A percentile compares a stretch with the other conserved stretches of the same genome.
These are phyloP conservation scores for Ovibos moschatus DNA, from an alignment of 2,113 vertebrate species.

Conservation along the genomic window DNA sequence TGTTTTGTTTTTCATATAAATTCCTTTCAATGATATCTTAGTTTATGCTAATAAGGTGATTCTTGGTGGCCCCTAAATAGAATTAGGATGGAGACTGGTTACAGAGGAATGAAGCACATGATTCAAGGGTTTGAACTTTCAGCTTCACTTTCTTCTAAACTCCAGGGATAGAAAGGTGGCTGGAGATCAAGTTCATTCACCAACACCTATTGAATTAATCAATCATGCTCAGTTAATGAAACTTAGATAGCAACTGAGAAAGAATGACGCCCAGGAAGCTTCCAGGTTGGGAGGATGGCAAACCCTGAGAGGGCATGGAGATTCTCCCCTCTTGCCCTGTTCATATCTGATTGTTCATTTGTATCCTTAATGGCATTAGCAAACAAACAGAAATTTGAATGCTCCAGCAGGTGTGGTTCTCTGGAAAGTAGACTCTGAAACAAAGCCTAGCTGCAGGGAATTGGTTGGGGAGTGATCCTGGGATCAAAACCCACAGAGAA, in stretches of 20 bases:
- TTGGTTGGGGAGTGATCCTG: not conserved
- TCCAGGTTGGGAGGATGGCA: not conserved
- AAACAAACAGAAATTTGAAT: not conserved
- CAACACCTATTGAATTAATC: not conserved
- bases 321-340: fast-evolving
- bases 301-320: too few relatives aligned
- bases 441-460: not conserved
- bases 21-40: not conserved
- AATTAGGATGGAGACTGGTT: not conserved
- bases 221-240: not conserved
- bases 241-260: not conserved
- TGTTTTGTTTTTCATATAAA: not conserved
- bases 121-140: not conserved
- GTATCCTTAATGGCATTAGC: not conserved
- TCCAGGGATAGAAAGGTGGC: not conserved
- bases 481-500: too few relatives aligned
- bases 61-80: not conserved
- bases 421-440: not conserved
- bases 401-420: not conserved
- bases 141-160: not conserved
- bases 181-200: not conserved
- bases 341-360: not conserved
- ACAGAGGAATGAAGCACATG: not conserved
- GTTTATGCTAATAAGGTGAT: not conserved
- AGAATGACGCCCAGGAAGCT: not conserved